A percentile compares a stretch with the other conserved stretches of the same genome.
Evolutionary conservation across 2,113 vertebrate species (phyloP).

Genomic region (Morone saxatilis): DNA sequence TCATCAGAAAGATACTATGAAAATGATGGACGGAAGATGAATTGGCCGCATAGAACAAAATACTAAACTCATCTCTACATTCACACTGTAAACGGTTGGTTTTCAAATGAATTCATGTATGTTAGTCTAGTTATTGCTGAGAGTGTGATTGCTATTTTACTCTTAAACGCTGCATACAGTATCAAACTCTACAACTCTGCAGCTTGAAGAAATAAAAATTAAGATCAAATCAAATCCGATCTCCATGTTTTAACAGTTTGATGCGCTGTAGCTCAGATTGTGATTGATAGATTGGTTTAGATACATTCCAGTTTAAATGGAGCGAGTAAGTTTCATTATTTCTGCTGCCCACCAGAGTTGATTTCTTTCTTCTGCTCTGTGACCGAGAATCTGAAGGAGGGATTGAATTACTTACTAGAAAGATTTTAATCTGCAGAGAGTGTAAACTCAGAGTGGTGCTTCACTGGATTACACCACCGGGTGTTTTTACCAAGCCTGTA

Average conservation of each 20-base stretch:
- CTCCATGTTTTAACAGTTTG: background rate
- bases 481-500: background rate
- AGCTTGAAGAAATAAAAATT: background rate
- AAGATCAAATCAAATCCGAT: background rate
- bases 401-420: constrained; percentile 26
- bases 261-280: background rate
- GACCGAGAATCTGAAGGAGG: constrained; percentile 16
- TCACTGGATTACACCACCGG: constrained; percentile 16
- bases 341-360: constrained; percentile 42
- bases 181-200: background rate
- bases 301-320: constrained; percentile 57
- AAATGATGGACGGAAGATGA: too few relatives aligned
- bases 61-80: too few relatives aligned
- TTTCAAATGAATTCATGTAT: too few relatives aligned
- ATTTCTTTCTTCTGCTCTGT: constrained; percentile 17
- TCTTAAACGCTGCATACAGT: background rate
- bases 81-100: too few relatives aligned
- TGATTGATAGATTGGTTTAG: constrained; percentile 14
- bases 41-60: too few relatives aligned
- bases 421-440: constrained; percentile 39
- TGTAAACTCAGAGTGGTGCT: constrained; percentile 29
- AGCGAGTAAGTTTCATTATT: constrained; percentile 51
- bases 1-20: too few relatives aligned
- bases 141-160: too few relatives aligned
- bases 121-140: too few relatives aligned